Evolutionary conservation across 2,113 vertebrate genomes (phyloP).

Genomic region (Tenebrosternarchus preto): DNA sequence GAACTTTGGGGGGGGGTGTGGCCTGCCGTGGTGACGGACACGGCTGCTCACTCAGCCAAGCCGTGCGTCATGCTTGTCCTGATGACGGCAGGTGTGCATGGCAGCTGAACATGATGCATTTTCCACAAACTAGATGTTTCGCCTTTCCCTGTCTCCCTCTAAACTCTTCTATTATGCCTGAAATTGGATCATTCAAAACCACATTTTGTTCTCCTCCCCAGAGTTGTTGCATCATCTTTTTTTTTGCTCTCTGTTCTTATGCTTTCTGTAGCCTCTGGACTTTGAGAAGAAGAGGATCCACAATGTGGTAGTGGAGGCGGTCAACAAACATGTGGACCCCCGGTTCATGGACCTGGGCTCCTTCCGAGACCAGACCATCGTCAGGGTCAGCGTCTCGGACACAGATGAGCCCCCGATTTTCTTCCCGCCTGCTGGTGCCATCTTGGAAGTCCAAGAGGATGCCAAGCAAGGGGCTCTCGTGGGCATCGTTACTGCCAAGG

Average conservation of each 20-base stretch:
- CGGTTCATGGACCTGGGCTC: conserved; percentile 91
- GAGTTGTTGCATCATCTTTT: background rate
- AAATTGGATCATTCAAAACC: background rate
- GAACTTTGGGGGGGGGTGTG: no score
- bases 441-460: conserved; percentile 94
- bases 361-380: conserved; percentile 93
- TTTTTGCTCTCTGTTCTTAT: background rate
- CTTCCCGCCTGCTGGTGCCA: conserved; percentile 74
- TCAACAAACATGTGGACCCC: conserved; percentile 93
- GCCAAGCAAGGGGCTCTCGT: conserved; percentile 86
- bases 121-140: background rate
- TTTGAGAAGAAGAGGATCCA: conserved; percentile 89
- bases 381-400: conserved; percentile 87
- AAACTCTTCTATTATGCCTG: background rate
- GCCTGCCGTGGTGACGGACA: background rate
- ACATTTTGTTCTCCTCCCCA: no score
- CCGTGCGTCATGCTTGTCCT: background rate
- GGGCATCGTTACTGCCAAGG: conserved; percentile 86
- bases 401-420: conserved; percentile 92
- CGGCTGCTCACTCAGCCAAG: background rate
- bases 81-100: background rate
- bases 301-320: conserved; percentile 92
- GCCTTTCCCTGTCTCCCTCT: background rate
- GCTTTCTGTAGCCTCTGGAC: conserved; percentile 81
- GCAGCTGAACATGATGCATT: background rate